These are phyloP conservation scores for Alsophila aescularia DNA, from an alignment of 2,888 invertebrate species.

Conservation along the genomic window DNA sequence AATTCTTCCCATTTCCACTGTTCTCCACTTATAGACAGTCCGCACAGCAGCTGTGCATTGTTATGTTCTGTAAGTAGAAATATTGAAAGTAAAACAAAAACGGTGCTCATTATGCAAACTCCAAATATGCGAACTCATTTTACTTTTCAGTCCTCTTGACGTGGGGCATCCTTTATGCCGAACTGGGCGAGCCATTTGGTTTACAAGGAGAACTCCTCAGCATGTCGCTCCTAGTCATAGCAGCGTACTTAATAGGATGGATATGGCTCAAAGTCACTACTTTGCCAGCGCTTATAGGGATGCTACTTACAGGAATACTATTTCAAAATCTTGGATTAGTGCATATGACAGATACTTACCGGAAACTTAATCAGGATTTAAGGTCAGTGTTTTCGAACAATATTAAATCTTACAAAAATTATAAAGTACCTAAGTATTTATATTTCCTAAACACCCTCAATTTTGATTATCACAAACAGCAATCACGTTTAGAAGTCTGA, in stretches of 20 bases:
- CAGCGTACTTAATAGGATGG: slow-evolving; percentile 90
- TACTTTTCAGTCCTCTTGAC: slow-evolving; percentile 83
- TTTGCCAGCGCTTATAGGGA: slow-evolving; percentile 90
- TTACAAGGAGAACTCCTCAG: slow-evolving; percentile 88
- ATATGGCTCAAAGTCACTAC: slow-evolving; percentile 86
- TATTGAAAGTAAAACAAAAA: neutral
- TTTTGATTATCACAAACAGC: too few relatives aligned
- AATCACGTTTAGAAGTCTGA: too few relatives aligned
- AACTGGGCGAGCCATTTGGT: slow-evolving; percentile 86
- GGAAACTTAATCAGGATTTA: slow-evolving; percentile 86
- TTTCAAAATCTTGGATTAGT: slow-evolving; percentile 87
- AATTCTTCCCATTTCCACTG: slow-evolving; percentile 87
- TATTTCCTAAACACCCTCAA: too few relatives aligned
- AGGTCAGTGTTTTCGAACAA: slow-evolving; percentile 71
- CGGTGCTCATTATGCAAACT: too few relatives aligned
- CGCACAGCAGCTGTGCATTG: slow-evolving; percentile 68
- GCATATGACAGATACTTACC: slow-evolving; percentile 85
- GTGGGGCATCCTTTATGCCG: slow-evolving; percentile 88
- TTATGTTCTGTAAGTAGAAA: slow-evolving; percentile 69
- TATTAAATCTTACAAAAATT: neutral
- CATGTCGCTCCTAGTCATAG: slow-evolving; percentile 86
- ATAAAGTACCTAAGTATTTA: too few relatives aligned
- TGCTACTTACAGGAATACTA: slow-evolving; percentile 89
- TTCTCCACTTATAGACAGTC: slow-evolving; percentile 87
- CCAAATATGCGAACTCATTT: too few relatives aligned